Conservation (phyloP, 2,888 invertebrate genomes). For the Drosophila multiciliata region DNA sequence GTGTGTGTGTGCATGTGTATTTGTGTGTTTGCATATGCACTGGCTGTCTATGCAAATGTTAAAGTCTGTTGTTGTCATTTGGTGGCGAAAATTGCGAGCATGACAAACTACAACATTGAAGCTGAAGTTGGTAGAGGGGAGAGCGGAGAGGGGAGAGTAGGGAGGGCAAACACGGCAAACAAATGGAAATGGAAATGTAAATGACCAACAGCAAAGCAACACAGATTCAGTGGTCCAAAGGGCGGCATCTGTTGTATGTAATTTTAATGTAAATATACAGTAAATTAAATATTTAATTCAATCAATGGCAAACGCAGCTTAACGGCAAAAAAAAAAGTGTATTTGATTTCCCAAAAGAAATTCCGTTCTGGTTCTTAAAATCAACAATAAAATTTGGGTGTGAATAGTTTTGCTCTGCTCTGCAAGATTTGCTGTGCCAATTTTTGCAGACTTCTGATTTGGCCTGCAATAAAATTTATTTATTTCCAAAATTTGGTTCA, state of each 20-base stretch:
- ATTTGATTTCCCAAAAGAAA: constrained; percentile 37
- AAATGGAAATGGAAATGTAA: constrained; percentile 60
- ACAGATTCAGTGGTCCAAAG: not conserved
- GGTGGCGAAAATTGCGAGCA: constrained; percentile 72
- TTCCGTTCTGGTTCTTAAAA: constrained; percentile 10
- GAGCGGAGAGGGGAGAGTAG: not conserved
- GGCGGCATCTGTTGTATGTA: constrained; percentile 5
- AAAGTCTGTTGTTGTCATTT: constrained; percentile 84
- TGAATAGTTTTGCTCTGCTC: not conserved
- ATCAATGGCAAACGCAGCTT: constrained; percentile 39
- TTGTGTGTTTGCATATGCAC: not conserved
- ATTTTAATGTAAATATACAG: constrained; percentile 57
- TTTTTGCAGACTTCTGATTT: not conserved
- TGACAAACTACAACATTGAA: constrained; percentile 53
- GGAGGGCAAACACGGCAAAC: constrained; percentile 33
- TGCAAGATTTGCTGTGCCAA: not conserved
- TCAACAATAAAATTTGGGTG: not conserved
- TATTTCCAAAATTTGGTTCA: not conserved
- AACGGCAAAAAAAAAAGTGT: constrained; percentile 2
- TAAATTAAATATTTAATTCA: constrained; percentile 66
- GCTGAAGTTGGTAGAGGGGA: too few species aligned
- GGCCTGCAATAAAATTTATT: not conserved
- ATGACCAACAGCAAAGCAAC: constrained; percentile 6
- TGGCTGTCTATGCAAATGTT: constrained; percentile 85
- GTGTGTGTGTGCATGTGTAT: constrained; percentile 10